Conservation (phyloP, 1,140 invertebrate genomes). For the Bradynema listronoti region DNA sequence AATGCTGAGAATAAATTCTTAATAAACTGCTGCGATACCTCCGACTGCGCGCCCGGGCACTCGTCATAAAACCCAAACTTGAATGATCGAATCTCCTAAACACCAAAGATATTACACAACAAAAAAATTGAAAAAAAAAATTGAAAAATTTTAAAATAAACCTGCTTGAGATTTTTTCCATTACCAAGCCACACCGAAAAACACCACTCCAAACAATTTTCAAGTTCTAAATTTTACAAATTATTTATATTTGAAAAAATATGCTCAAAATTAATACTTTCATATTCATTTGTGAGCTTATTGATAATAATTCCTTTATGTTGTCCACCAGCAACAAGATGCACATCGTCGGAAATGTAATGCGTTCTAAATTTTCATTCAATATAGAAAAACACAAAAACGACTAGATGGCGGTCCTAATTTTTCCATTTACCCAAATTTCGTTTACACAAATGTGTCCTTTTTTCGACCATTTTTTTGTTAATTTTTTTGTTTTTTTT, state of each 20-base stretch:
- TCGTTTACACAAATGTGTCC: no score
- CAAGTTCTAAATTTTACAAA: conserved; percentile 16
- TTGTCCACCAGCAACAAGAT: conserved; percentile 22
- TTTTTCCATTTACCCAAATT: no score
- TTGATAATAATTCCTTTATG: conserved; percentile 32
- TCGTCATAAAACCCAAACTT: conserved; percentile 23
- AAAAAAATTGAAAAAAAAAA: neutral
- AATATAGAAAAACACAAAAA: no score
- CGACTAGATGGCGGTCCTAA: no score
- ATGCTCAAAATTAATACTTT: no score
- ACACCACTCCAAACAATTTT: conserved; percentile 8
- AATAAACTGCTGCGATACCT: conserved; percentile 17
- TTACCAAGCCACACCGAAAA: conserved; percentile 29
- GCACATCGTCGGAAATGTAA: conserved; percentile 15
- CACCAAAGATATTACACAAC: neutral
- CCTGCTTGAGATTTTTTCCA: conserved; percentile 21
- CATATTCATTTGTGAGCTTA: conserved; percentile 18
- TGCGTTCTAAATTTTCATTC: conserved; percentile 30
- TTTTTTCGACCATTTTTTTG: no score
- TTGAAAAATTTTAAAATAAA: neutral
- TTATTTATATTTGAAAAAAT: neutral
- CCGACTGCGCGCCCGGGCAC: conserved; percentile 1
- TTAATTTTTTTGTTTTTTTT: no score
- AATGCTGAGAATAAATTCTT: conserved; percentile 23
- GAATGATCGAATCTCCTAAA: conserved; percentile 34